Conservation (phyloP, 2,888 invertebrate species). For the Chrysotoxum bicinctum region DNA sequence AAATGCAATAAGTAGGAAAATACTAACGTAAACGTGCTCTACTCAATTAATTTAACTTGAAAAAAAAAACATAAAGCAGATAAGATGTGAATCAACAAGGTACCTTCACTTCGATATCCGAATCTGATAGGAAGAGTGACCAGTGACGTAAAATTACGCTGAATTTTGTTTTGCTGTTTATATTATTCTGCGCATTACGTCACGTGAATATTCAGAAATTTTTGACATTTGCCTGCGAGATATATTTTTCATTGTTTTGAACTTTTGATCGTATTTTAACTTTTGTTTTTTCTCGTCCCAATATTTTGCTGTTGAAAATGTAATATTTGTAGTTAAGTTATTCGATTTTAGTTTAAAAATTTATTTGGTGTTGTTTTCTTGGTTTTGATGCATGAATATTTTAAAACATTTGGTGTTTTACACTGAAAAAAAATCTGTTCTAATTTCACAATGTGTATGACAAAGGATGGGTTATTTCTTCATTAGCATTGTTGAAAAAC, state of each 20-base stretch:
- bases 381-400: background rate
- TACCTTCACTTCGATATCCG: background rate
- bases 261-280: conserved; percentile 1
- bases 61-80: conserved; percentile 1
- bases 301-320: conserved; percentile 7
- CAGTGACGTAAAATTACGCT: background rate
- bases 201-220: conserved; percentile 9
- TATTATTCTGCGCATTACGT: conserved; percentile 27
- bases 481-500: background rate
- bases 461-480: background rate
- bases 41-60: background rate
- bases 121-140: background rate
- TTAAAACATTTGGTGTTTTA: background rate
- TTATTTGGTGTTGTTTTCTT: background rate
- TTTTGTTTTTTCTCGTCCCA: background rate
- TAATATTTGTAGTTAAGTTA: background rate
- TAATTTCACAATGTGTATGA: conserved; percentile 3
- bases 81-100: conserved; percentile 32
- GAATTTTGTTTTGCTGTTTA: conserved; percentile 4
- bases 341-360: background rate
- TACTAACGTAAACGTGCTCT: background rate
- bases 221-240: conserved; percentile 18
- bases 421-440: background rate
- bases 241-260: conserved; percentile 23
- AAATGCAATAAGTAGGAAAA: conserved; percentile 24